Conservation (phyloP, 1,140 invertebrate genomes). For the Contarinia nasturtii region DNA sequence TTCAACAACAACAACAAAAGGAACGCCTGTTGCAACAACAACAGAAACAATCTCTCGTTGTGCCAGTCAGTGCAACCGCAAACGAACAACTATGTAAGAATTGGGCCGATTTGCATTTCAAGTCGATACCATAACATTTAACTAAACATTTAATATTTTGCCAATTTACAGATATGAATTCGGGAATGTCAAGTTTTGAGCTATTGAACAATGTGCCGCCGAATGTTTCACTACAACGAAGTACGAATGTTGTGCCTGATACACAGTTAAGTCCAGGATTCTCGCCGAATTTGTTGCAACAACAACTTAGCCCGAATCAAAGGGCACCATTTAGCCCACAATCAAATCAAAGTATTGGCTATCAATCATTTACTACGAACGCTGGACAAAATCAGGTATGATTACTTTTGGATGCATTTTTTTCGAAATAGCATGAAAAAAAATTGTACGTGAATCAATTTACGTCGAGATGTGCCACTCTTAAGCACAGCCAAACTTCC, state of each 20-base stretch:
- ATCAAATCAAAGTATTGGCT: slow-evolving; percentile 9
- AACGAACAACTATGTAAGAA: slow-evolving; percentile 21
- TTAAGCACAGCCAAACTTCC: too few relatives aligned
- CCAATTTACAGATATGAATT: slow-evolving; percentile 26
- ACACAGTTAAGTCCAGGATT: slow-evolving; percentile 50
- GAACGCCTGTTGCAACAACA: slow-evolving; percentile 43
- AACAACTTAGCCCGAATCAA: slow-evolving; percentile 20
- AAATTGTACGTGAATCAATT: too few relatives aligned
- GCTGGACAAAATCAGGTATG: not conserved
- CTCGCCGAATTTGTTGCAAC: slow-evolving; percentile 20
- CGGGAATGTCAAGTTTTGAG: slow-evolving; percentile 51
- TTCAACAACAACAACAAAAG: slow-evolving; percentile 27
- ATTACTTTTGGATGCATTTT: not conserved
- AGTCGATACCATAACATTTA: too few relatives aligned
- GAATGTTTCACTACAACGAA: slow-evolving; percentile 53
- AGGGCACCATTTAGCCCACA: slow-evolving; percentile 20
- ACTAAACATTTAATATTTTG: slow-evolving; percentile 3
- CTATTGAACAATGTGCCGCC: slow-evolving; percentile 61
- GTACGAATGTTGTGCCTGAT: slow-evolving; percentile 42
- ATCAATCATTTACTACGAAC: not conserved
- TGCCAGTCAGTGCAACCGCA: slow-evolving; percentile 41
- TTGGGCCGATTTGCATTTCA: too few relatives aligned
- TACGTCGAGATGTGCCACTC: too few relatives aligned
- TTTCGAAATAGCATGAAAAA: too few relatives aligned
- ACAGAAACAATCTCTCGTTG: slow-evolving; percentile 47